Evolutionary conservation across 2,797 vertebrate genomes (phyloP), one percentile per base, ranked within the genome.

Genomic region (Enteromius fasciolatus): DNA sequence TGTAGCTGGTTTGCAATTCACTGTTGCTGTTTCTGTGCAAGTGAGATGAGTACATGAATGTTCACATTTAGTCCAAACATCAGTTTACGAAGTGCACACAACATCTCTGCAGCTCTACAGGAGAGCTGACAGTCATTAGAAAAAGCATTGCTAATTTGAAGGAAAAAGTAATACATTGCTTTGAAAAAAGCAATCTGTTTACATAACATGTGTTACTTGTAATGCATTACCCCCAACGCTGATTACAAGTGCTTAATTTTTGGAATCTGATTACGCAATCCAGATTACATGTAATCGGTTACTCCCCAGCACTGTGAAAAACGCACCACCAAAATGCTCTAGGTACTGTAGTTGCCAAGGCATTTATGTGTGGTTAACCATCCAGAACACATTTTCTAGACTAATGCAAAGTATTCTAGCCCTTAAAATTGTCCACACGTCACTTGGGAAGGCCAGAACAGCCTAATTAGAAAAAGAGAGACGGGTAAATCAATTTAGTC

Each of bases 391-490:
- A 11, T 10, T 59, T 23, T 81, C 50, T 20, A 20, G n/a, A 3
- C 31, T 28, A 41, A 31, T 25, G 14, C 5, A 25, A 48, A 73
- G 4, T 10, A 63, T 36, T 25, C 44, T 64, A 79, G 36, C 5
- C 23, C 31, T 74, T 83, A 57, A 73, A 73, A 63, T 72, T 28
- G 20, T 73, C 46, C 66, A 36, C 7, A 41, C 12, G 25, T 78
- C 75, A 11, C 64, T 79, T 46, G 48, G 76, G 57, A 72, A 61
- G 69, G 36, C 36, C n/a, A 67, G 25, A 25, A n/a, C 44, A 75
- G 70, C 39, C 61, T 46, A 80, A 80, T 75, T 68, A 74, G 61
- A 74, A 80, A 80, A 84, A 67, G 70, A 66, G 36, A 28, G 76
- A 48, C 25, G 18, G n/a, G 48, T 73, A 57, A 54, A 73, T 66